phyloP scores from a whole-genome alignment of 1,140 invertebrate genomes.

The Venustaconcha ellipsiformis region DNA sequence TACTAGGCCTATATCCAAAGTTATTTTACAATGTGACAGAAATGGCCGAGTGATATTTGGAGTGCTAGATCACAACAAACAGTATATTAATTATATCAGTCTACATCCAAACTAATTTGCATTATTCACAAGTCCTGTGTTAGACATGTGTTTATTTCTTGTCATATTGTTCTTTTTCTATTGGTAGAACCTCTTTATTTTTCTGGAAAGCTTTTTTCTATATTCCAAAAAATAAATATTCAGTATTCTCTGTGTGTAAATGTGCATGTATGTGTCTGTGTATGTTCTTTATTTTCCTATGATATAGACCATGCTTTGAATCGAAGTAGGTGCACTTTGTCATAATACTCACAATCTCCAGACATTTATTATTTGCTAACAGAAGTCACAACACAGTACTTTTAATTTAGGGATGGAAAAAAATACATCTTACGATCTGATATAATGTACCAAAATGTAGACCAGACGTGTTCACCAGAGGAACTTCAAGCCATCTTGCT shows the following conservation, averaged over 20 bases:
- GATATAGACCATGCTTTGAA: neutral
- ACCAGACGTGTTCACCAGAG: slow-evolving; percentile 15
- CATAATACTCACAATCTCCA: neutral
- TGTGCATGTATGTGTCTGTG: neutral
- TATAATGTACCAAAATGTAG: slow-evolving; percentile 54
- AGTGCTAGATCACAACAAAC: too few species aligned
- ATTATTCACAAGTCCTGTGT: too few species aligned
- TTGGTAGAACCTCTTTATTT: too few species aligned
- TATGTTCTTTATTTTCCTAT: neutral
- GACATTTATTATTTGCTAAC: neutral
- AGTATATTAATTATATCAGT: too few species aligned
- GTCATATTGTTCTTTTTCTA: too few species aligned
- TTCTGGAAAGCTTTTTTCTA: too few species aligned
- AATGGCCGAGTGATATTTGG: too few species aligned
- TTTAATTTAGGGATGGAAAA: slow-evolving; percentile 40
- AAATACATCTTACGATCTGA: slow-evolving; percentile 62
- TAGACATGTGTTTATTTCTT: too few species aligned
- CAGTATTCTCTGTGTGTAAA: neutral
- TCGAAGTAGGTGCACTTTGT: neutral
- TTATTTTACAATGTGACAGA: too few species aligned
- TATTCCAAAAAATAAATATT: neutral
- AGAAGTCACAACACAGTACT: neutral
- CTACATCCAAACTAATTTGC: too few species aligned
- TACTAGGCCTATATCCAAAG: too few species aligned
- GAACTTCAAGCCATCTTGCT: slow-evolving; percentile 43